A percentile compares a stretch with the other conserved stretches of the same genome.
Evolutionary conservation across 2,888 invertebrate genomes (phyloP).

Genomic region (Drosophila kanekoi): DNA sequence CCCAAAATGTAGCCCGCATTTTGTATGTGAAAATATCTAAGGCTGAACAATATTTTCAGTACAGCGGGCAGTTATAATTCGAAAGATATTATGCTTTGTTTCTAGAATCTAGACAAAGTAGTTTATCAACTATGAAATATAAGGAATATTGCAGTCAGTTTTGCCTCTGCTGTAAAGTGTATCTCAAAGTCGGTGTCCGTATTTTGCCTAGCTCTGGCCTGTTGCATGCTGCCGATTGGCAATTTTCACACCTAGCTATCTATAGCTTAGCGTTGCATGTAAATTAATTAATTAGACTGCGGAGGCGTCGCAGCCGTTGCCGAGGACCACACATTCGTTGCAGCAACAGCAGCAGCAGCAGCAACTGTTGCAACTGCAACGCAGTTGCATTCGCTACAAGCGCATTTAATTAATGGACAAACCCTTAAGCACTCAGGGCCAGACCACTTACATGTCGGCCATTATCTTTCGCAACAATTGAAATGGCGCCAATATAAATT

Average conservation of each 20-base stretch:
- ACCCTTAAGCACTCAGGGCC: slow-evolving; percentile 58
- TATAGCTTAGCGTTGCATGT: slow-evolving; percentile 47
- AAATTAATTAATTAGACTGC: slow-evolving; percentile 77
- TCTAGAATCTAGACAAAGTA: neutral
- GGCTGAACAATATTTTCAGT: no score
- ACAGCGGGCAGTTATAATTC: no score
- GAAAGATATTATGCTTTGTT: no score
- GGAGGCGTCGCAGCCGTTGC: slow-evolving; percentile 52
- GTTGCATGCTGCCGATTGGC: slow-evolving; percentile 49
- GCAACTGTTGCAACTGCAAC: slow-evolving; percentile 18
- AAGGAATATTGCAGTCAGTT: no score
- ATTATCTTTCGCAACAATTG: slow-evolving; percentile 53
- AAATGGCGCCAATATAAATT: slow-evolving; percentile 70
- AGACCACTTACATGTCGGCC: slow-evolving; percentile 58
- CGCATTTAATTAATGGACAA: slow-evolving; percentile 72
- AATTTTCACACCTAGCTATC: slow-evolving; percentile 38
- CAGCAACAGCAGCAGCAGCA: slow-evolving; percentile 5
- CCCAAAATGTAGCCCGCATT: no score
- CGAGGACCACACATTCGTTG: slow-evolving; percentile 60
- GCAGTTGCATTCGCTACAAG: slow-evolving; percentile 46
- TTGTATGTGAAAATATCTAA: no score
- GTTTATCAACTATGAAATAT: neutral
- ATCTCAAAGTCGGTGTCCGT: slow-evolving; percentile 5
- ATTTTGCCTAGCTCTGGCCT: neutral
- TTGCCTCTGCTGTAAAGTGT: slow-evolving; percentile 14